Conservation (phyloP, 1,140 invertebrate genomes). For the Sycobia sp. region DNA sequence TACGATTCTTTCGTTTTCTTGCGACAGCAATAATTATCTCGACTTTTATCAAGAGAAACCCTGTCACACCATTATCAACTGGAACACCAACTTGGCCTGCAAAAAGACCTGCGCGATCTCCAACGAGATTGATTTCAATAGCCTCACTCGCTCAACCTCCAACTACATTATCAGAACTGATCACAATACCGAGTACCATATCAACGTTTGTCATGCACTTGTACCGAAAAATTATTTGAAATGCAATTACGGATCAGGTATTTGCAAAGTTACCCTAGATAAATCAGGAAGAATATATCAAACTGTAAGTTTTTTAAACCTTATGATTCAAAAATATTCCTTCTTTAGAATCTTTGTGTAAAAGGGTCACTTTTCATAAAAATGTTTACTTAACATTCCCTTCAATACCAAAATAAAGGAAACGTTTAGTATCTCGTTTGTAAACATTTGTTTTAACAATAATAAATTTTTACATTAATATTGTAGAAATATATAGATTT, state of each 20-base stretch:
- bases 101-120: background rate
- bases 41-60: background rate
- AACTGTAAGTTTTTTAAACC: background rate
- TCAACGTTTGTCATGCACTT: background rate
- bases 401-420: too few relatives aligned
- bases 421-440: too few relatives aligned
- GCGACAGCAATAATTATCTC: constrained; percentile 30
- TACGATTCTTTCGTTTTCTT: constrained; percentile 63
- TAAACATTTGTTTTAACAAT: too few relatives aligned
- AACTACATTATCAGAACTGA: background rate
- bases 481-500: background rate
- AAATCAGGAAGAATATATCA: background rate
- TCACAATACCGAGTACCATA: background rate
- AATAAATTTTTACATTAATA: background rate
- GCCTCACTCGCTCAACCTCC: background rate
- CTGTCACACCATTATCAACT: background rate
- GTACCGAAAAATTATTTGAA: background rate
- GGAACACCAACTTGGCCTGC: background rate
- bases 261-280: background rate
- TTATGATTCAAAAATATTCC: too few relatives aligned
- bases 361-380: too few relatives aligned
- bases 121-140: background rate
- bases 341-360: too few relatives aligned
- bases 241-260: background rate
- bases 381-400: too few relatives aligned